phyloP scores from a whole-genome alignment of 2,113 vertebrate genomes.

The Tricholaema leucomelas region DNA sequence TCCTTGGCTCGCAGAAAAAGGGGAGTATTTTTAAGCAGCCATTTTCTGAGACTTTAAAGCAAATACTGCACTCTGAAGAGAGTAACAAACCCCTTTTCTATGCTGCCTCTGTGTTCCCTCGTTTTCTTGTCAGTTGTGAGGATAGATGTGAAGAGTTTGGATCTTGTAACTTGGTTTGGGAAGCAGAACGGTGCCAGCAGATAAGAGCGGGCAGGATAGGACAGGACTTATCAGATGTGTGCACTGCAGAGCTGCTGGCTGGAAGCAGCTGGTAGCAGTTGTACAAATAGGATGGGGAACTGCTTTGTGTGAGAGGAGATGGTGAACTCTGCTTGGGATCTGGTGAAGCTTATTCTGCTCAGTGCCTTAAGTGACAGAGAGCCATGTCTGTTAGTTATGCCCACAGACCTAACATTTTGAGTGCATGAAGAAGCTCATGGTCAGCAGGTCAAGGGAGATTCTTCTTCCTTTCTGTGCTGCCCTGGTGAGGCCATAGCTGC shows the following conservation, averaged over 20 bases:
- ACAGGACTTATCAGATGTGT: neutral
- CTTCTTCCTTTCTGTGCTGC: too few relatives aligned
- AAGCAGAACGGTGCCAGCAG: neutral
- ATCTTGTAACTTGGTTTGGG: neutral
- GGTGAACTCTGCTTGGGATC: neutral
- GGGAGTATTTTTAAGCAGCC: neutral
- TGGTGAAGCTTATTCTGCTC: neutral
- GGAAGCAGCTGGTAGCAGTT: neutral
- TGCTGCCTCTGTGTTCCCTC: neutral
- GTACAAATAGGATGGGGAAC: neutral
- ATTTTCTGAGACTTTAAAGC: neutral
- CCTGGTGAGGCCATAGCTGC: too few relatives aligned
- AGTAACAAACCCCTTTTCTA: neutral
- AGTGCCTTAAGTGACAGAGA: neutral
- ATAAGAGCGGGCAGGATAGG: neutral
- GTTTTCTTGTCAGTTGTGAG: neutral
- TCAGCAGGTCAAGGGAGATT: too few relatives aligned
- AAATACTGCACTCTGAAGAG: neutral
- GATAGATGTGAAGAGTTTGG: neutral
- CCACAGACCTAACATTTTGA: neutral
- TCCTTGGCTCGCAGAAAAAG: neutral
- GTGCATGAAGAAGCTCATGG: too few relatives aligned
- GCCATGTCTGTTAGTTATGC: rapidly evolving
- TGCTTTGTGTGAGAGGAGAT: neutral
- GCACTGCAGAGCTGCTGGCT: neutral